Conservation (phyloP, 2,113 vertebrate species). For the Falco punctatus region DNA sequence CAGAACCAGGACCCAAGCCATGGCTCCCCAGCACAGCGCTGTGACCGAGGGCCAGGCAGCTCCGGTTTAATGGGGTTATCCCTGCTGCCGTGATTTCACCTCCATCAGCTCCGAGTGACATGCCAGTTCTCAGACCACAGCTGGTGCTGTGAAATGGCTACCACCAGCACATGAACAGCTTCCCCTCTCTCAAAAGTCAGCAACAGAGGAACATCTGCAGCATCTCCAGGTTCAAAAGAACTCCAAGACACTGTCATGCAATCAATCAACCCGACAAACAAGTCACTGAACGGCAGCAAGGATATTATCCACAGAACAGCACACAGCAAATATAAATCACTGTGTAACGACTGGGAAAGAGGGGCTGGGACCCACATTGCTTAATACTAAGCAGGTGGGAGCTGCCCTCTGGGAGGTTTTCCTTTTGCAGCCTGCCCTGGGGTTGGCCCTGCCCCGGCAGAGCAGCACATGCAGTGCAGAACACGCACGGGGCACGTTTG, state of each 20-base stretch:
- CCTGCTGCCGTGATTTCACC: neutral
- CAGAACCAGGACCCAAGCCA: neutral
- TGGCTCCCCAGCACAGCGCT: neutral
- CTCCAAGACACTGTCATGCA: neutral
- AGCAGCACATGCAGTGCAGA: neutral
- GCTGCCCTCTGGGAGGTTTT: neutral
- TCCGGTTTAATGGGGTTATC: neutral
- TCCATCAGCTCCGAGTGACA: neutral
- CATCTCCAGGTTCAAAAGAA: neutral
- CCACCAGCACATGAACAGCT: accelerated
- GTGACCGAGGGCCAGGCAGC: neutral
- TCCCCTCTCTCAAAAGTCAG: neutral
- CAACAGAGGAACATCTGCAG: neutral
- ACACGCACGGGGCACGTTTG: accelerated
- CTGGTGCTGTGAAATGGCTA: neutral
- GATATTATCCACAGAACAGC: neutral
- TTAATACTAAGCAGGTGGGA: neutral
- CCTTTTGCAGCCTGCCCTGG: neutral
- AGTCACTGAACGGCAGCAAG: neutral
- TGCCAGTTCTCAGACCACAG: neutral
- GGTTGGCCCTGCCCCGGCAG: neutral
- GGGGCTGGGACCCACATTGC: neutral
- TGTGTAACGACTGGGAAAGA: neutral
- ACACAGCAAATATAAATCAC: neutral
- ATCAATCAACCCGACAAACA: neutral